phyloP scores from a whole-genome alignment of 2,797 vertebrate species.

The Alauda arvensis region DNA sequence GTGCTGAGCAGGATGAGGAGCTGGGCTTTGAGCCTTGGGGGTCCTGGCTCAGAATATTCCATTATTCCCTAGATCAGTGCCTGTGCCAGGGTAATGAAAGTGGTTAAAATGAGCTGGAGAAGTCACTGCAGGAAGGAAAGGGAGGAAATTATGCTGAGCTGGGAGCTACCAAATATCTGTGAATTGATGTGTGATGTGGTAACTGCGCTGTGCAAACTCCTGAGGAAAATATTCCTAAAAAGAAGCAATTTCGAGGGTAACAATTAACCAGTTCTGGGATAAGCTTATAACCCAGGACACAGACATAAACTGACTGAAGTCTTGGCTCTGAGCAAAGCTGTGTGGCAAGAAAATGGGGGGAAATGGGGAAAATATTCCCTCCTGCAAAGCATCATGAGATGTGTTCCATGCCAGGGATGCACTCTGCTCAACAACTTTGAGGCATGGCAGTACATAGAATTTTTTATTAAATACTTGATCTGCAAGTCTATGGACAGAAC shows the following conservation, averaged over 20 bases:
- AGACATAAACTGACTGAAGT: background rate
- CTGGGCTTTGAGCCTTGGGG: background rate
- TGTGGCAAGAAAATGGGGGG: background rate
- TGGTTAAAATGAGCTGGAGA: background rate
- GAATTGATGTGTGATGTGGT: background rate
- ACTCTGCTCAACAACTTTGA: background rate
- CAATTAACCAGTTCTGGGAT: background rate
- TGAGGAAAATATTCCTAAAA: background rate
- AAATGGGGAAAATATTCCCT: background rate
- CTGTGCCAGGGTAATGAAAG: fast-evolving
- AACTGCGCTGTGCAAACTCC: background rate
- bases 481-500: fast-evolving
- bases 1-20: background rate
- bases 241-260: no score
- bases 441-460: fast-evolving
- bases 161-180: fast-evolving
- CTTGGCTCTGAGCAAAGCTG: background rate
- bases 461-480: background rate
- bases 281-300: background rate
- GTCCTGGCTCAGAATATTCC: background rate
- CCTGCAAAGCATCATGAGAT: background rate
- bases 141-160: fast-evolving
- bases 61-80: background rate
- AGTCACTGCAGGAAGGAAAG: background rate
- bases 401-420: background rate